Evolutionary conservation across 2,888 invertebrate genomes (phyloP), one percentile per base, ranked within the genome.

Genomic region (Eristalis intricaria): DNA sequence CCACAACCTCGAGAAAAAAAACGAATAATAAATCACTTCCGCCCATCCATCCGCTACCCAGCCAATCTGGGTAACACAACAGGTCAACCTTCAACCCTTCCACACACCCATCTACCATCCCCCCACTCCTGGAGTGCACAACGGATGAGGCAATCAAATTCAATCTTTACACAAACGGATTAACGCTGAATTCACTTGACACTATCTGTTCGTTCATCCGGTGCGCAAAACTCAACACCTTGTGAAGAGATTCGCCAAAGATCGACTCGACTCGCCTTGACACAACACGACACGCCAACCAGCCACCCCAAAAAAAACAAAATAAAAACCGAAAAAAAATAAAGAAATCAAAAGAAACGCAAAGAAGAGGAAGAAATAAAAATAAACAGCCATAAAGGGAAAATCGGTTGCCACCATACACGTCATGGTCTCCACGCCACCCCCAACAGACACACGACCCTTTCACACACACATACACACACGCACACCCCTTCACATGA

Each of bases 341-440:
- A 15, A 43, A 63, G 61, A 43, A 15, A 43, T 40, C 11, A 43
- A 73, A 19, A 32, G 19, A n/a, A 68, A 32, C 68, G 19, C 50
- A 26, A 29, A 43, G 13, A 50, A 73, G 38, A 15, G 22, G 32
- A 63, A 63, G 61, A 43, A 15, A 43, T 40, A n/a, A 43, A 73
- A 19, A 32, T 19, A 26, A 68, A 32, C 68, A 32, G 29, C 29
- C 63, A 43, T 32, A 63, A 73, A 63, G 23, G 22, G 22, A 63
- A 73, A 63, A 73, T 32, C 63, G 32, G 29, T 63, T 73, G 29
- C 43, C 63, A 63, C 29, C 63, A 50, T 26, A 73, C 61, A 32
- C 40, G 32, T 29, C 38, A 35, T 35, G 35, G 11, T n/a, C n/a
- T n/a, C n/a, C n/a, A n/a, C n/a, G n/a, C n/a, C n/a, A n/a, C n/a